Conservation (phyloP, 2,888 invertebrate genomes). For the Heliconius charithonia region DNA sequence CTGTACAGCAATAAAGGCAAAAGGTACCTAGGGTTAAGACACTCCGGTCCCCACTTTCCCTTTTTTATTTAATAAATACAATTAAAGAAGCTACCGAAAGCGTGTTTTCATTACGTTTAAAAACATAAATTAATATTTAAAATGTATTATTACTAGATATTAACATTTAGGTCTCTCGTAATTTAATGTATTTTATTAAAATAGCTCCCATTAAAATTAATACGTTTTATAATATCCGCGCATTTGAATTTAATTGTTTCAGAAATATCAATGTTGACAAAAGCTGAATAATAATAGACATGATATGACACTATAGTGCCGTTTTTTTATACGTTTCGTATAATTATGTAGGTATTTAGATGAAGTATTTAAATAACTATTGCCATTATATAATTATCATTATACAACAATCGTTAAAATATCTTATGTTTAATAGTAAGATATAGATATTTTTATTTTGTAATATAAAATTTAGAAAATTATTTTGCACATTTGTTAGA, state of each 20-base stretch:
- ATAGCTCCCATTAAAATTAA: slow-evolving; percentile 12
- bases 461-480: too few relatives aligned
- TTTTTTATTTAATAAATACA: too few relatives aligned
- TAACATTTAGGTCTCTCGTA: slow-evolving; percentile 25
- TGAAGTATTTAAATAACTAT: too few relatives aligned
- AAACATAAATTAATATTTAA: slow-evolving; percentile 19
- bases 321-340: not conserved
- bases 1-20: too few relatives aligned
- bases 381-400: too few relatives aligned
- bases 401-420: too few relatives aligned
- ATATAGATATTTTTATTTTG: too few relatives aligned
- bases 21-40: too few relatives aligned
- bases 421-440: too few relatives aligned
- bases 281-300: slow-evolving; percentile 37
- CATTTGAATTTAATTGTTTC: slow-evolving; percentile 40
- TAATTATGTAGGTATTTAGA: not conserved
- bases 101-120: slow-evolving; percentile 10
- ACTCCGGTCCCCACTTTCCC: too few relatives aligned
- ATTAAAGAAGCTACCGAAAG: not conserved
- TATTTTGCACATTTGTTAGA: too few relatives aligned
- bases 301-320: slow-evolving; percentile 47
- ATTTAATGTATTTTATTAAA: slow-evolving; percentile 16
- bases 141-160: slow-evolving; percentile 25
- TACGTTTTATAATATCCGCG: not conserved
- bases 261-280: slow-evolving; percentile 29